Evolutionary conservation across 1,140 invertebrate genomes (phyloP).

Genomic region (Nasonia vitripennis): DNA sequence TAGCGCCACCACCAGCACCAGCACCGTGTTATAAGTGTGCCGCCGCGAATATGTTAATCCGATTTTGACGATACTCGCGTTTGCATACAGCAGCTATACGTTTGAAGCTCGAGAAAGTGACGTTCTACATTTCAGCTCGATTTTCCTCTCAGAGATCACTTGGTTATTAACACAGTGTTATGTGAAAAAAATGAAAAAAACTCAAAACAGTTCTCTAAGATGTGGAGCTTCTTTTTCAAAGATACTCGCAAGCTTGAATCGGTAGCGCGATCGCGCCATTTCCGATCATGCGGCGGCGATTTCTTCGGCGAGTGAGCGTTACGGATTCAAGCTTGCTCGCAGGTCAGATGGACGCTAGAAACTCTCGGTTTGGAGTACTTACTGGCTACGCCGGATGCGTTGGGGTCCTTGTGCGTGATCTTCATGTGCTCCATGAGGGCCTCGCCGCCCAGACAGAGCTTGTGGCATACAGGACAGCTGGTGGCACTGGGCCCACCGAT

Average conservation of each 20-base stretch:
- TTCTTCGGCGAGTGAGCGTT: neutral
- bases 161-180: neutral
- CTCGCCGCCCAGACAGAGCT: conserved; percentile 93
- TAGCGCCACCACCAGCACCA: neutral
- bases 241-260: neutral
- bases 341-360: neutral
- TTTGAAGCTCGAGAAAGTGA: conserved; percentile 33
- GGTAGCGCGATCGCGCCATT: no score
- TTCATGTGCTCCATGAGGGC: conserved; percentile 97
- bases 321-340: neutral
- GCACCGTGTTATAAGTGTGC: neutral
- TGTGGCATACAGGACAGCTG: conserved; percentile 93
- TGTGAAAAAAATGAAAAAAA: neutral
- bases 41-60: neutral
- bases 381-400: conserved; percentile 91
- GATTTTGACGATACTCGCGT: neutral
- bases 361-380: conserved; percentile 75
- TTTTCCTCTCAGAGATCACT: neutral
- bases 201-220: neutral
- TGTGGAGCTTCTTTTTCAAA: neutral
- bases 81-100: neutral
- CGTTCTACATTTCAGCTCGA: neutral
- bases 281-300: no score
- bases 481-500: conserved; percentile 92
- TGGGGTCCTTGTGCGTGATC: conserved; percentile 94